These are phyloP conservation scores for Cancer borealis DNA, from an alignment of 2,888 invertebrate genomes.

Conservation along the genomic window DNA sequence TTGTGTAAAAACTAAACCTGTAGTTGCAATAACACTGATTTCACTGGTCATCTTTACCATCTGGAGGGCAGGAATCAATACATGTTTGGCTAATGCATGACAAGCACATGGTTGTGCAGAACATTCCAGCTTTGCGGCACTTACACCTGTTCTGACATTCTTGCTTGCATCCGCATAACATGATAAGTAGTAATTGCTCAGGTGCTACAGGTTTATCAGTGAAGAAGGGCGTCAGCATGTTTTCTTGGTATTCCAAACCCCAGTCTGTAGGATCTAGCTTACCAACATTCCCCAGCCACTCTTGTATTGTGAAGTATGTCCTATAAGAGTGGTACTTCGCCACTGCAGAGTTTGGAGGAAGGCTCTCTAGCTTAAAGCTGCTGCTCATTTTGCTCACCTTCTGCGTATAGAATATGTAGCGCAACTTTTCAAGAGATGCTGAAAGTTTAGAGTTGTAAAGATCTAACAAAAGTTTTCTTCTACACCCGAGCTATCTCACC, in stretches of 20 bases:
- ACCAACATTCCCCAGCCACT: conserved; percentile 25
- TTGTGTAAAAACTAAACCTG: too few relatives aligned
- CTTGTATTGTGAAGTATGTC: conserved; percentile 47
- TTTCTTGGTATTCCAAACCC: too few relatives aligned
- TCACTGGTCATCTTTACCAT: too few relatives aligned
- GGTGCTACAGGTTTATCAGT: conserved; percentile 43
- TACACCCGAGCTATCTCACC: background rate
- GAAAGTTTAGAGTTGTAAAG: too few relatives aligned
- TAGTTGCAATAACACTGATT: too few relatives aligned
- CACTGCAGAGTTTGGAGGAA: background rate
- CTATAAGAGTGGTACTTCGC: conserved; percentile 5
- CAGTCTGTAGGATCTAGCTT: conserved; percentile 20
- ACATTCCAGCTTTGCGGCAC: too few relatives aligned
- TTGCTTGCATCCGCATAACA: background rate
- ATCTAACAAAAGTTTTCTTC: background rate
- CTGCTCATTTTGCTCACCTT: conserved; percentile 15
- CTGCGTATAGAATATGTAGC: background rate
- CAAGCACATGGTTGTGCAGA: too few relatives aligned
- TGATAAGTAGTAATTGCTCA: conserved; percentile 38
- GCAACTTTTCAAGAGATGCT: too few relatives aligned
- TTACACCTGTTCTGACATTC: too few relatives aligned
- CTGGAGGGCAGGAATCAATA: too few relatives aligned
- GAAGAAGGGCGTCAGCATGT: background rate
- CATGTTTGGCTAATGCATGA: too few relatives aligned
- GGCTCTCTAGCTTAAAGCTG: conserved; percentile 43